Base-by-base conservation (phyloP, 92 coral and sea anemone genomes). In the Pocillopora grandis region DNA sequence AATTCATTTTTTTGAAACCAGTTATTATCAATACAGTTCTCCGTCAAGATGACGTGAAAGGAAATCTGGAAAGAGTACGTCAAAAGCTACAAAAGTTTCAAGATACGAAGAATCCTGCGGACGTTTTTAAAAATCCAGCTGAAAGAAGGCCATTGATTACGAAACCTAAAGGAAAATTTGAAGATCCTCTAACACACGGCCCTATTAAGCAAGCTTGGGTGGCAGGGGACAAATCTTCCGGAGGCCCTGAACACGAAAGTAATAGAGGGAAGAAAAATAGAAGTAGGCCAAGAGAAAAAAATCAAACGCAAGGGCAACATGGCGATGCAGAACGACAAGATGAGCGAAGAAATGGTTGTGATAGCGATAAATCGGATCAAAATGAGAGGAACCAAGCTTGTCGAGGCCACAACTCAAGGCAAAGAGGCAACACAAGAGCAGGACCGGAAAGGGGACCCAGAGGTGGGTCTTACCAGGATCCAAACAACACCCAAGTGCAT, bases 41-140 rank as follows among this genome's bases (percentile, higher is more conserved):
- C 27, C 36, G 66, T 58, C 21, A 52, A n/a, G 79, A 76, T 14
- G 67, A 76, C 66, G 79, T 76, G 18, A 27, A 58, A 1, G 88
- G 91, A 61, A 80, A 84, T 67, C 10, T 84, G 36, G 68, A 69
- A 10, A 80, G 61, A 60, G 93, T 89, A 11, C 56, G 80, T 62
- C 55, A 62, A 62, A 2, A 9, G 76, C 35, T 70, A 27, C 85
- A 80, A 5, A 37, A 80, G 60, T 80, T 80, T 59, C 85, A 70
- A 60, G 77, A 58, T 59, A 80, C 36, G 62, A 59, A 80, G 59
- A n/a, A 80, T 59, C 76, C 85, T 13, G 11, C 12, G 14, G 84
- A 69, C 58, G 14, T 80, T 5, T 68, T 68, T 62, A 68, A 68
- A 31, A 14, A 27, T 12, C 21, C 69, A 23, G 18, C 35, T 37